Evolutionary conservation across 2,888 invertebrate species (phyloP).

Genomic region (Lithodes maja): DNA sequence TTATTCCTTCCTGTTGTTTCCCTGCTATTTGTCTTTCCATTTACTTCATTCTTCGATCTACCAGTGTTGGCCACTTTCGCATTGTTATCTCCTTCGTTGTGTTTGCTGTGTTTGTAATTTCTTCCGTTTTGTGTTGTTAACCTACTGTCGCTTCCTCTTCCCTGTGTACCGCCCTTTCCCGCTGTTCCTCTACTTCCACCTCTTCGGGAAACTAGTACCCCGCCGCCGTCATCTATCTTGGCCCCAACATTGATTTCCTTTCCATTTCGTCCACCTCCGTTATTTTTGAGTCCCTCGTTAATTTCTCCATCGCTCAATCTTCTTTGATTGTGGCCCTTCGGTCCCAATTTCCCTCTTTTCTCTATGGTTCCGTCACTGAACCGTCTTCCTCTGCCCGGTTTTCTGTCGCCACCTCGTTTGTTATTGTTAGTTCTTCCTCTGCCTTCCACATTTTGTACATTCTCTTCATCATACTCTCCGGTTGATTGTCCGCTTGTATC

Average conservation of each 20-base stretch:
- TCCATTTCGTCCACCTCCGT: constrained; percentile 2
- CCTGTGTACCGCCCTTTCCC: not conserved
- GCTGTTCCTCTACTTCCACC: not conserved
- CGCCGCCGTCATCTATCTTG: not conserved
- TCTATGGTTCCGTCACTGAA: not conserved
- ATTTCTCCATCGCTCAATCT: not conserved
- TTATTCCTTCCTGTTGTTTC: not conserved
- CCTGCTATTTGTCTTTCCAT: not conserved
- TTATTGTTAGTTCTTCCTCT: constrained; percentile 1
- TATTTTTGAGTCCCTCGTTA: not conserved
- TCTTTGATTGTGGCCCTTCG: not conserved
- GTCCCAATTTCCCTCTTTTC: not conserved
- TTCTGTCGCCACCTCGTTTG: not conserved
- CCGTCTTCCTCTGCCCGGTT: not conserved
- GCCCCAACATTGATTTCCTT: not conserved
- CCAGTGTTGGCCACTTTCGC: not conserved
- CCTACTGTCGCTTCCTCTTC: not conserved
- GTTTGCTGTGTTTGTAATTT: not conserved
- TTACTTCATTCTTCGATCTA: not conserved
- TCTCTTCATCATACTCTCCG: not conserved
- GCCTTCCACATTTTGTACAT: not conserved
- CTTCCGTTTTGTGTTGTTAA: not conserved
- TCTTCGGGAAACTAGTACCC: not conserved
- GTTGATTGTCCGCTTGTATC: not conserved
- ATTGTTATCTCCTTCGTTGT: not conserved